phyloP scores from a whole-genome alignment of 1,140 invertebrate species.

The Drosophila leontia region DNA sequence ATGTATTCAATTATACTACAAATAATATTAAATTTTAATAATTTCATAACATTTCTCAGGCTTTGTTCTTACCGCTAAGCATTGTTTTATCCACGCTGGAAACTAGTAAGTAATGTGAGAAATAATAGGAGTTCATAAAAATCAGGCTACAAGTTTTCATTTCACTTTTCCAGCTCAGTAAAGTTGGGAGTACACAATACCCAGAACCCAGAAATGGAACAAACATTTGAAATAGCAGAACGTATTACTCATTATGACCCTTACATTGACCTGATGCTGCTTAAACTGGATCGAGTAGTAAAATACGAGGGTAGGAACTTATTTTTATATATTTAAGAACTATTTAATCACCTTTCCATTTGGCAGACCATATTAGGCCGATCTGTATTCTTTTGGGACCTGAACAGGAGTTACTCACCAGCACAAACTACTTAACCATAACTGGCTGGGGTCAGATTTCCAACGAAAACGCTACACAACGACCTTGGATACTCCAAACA shows the following conservation, averaged over 20 bases:
- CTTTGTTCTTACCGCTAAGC: neutral
- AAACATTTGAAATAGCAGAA: neutral
- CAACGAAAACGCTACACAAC: fast-evolving
- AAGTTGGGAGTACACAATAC: neutral
- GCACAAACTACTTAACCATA: neutral
- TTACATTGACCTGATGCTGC: neutral
- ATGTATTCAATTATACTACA: neutral
- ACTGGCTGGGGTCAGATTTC: neutral
- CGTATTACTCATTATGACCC: neutral
- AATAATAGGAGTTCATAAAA: neutral
- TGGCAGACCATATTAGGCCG: neutral
- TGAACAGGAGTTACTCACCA: neutral
- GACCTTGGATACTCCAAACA: neutral
- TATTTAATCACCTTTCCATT: neutral
- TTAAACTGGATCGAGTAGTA: neutral
- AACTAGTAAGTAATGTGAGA: neutral
- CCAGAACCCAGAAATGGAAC: neutral
- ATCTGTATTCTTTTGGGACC: neutral
- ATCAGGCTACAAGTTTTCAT: neutral
- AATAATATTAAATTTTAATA: neutral
- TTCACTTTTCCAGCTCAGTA: neutral
- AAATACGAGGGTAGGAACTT: neutral
- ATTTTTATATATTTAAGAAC: neutral
- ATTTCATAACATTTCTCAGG: neutral
- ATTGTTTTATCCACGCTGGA: neutral